Conservation (phyloP, 2,113 vertebrate genomes). For the Solea solea region DNA sequence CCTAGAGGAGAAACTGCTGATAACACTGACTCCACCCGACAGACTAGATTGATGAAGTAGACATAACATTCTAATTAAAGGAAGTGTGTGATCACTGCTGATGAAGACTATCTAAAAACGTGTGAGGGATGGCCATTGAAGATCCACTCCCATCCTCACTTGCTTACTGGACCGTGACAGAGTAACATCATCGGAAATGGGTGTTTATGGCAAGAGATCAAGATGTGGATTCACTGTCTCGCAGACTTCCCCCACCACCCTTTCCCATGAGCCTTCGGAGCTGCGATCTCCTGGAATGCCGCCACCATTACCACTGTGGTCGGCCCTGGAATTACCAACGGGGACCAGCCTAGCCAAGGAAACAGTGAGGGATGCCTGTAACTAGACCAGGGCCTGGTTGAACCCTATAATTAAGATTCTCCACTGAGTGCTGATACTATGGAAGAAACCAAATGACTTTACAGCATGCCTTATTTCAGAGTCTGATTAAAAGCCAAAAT, state of each 20-base stretch:
- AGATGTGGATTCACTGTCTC: conserved; percentile 72
- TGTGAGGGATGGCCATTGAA: conserved; percentile 28
- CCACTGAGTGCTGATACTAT: conserved; percentile 80
- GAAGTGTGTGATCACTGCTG: conserved; percentile 26
- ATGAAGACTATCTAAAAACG: conserved; percentile 24
- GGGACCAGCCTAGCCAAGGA: conserved; percentile 69
- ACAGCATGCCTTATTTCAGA: conserved; percentile 76
- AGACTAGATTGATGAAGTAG: conserved; percentile 39
- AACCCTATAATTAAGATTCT: conserved; percentile 84
- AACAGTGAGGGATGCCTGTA: conserved; percentile 79
- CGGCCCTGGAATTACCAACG: conserved; percentile 78
- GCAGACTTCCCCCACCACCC: conserved; percentile 73
- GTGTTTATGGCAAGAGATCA: conserved; percentile 75
- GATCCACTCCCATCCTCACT: conserved; percentile 65
- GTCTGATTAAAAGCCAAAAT: conserved; percentile 71
- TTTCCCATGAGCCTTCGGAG: conserved; percentile 77
- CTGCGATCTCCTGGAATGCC: conserved; percentile 75
- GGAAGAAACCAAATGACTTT: conserved; percentile 81
- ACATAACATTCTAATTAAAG: conserved; percentile 52
- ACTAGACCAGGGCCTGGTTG: conserved; percentile 68
- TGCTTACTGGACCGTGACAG: conserved; percentile 55
- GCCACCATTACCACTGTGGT: conserved; percentile 79
- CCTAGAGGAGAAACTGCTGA: conserved; percentile 42
- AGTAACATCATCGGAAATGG: conserved; percentile 71
- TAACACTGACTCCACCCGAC: conserved; percentile 50